Percentiles rank a stretch among this genome's conserved stretches.
Evolutionary conservation across 35 echinoderm and acorn worm species (phyloP).

Genomic region (Apostichopus japonicus): DNA sequence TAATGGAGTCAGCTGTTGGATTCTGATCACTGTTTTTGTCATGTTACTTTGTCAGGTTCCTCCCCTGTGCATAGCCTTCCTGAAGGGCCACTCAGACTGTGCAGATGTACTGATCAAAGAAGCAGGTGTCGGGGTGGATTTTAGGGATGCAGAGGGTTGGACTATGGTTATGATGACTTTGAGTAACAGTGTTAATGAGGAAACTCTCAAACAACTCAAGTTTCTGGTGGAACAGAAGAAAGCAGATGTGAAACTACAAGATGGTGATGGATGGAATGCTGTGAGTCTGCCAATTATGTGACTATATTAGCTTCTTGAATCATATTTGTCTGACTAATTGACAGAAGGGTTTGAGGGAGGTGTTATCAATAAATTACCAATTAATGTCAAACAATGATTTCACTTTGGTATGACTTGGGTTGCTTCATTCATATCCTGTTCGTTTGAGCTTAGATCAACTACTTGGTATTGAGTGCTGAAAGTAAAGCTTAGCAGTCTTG

Average conservation of each 20-base stretch:
- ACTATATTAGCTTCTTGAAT: too few relatives aligned
- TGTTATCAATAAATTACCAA: too few relatives aligned
- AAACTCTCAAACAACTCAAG: conserved; percentile 77
- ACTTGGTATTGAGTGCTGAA: too few relatives aligned
- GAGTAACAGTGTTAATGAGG: conserved; percentile 47
- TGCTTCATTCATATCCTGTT: too few relatives aligned
- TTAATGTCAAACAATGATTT: too few relatives aligned
- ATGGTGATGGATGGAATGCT: conserved; percentile 86
- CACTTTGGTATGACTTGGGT: too few relatives aligned
- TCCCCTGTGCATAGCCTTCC: conserved; percentile 86
- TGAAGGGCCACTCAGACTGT: conserved; percentile 89
- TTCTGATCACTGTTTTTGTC: too few relatives aligned
- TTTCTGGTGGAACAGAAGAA: conserved; percentile 85
- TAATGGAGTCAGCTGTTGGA: too few relatives aligned
- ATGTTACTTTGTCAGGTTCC: conserved; percentile 65
- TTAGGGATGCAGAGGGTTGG: conserved; percentile 78
- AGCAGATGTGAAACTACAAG: conserved; percentile 66
- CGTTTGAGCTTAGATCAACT: too few relatives aligned
- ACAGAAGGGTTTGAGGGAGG: too few relatives aligned
- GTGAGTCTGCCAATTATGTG: conserved; percentile 60
- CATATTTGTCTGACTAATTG: too few relatives aligned
- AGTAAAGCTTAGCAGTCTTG: too few relatives aligned
- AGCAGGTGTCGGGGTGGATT: conserved; percentile 80
- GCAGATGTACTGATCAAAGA: conserved; percentile 89
- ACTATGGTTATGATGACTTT: conserved; percentile 88